A percentile compares a stretch with the other conserved stretches of the same genome.
phyloP scores from a whole-genome alignment of 2,888 invertebrate genomes.

The Apamea monoglypha region DNA sequence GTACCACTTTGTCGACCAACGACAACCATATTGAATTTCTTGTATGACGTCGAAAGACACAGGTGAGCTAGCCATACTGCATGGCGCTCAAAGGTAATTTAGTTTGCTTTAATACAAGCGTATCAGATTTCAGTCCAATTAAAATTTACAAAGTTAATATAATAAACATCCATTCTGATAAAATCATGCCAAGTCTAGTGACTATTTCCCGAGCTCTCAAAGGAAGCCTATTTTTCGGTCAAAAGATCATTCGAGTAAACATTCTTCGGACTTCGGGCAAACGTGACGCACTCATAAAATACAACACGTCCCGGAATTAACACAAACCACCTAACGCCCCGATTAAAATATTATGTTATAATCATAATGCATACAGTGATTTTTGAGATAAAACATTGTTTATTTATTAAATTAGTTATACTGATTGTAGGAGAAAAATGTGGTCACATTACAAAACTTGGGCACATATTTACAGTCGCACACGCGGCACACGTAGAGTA shows the following conservation, averaged over 20 bases:
- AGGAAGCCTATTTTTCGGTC: not conserved
- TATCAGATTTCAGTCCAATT: not conserved
- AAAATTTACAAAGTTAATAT: not conserved
- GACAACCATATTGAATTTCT: slow-evolving; percentile 9
- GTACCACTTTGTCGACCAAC: slow-evolving; percentile 4
- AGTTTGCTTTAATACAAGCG: not conserved
- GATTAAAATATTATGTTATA: too few species aligned
- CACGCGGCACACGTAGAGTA: too few species aligned
- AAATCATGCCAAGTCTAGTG: not conserved
- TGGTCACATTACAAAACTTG: too few species aligned
- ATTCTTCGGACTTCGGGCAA: not conserved
- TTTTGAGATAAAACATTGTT: not conserved
- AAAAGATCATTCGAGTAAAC: not conserved
- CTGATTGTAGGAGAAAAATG: too few species aligned
- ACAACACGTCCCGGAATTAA: too few species aligned
- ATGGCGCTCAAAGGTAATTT: not conserved
- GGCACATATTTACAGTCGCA: too few species aligned
- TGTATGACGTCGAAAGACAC: not conserved
- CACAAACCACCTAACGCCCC: too few species aligned
- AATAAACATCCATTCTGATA: not conserved
- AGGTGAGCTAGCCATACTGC: not conserved
- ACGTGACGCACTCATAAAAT: not conserved
- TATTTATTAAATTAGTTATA: not conserved
- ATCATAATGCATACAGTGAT: too few species aligned
- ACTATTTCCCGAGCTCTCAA: not conserved